Percentiles rank a stretch among this genome's conserved stretches.
Conservation (phyloP, 2,888 invertebrate species). For the Amaurobius ferox region DNA sequence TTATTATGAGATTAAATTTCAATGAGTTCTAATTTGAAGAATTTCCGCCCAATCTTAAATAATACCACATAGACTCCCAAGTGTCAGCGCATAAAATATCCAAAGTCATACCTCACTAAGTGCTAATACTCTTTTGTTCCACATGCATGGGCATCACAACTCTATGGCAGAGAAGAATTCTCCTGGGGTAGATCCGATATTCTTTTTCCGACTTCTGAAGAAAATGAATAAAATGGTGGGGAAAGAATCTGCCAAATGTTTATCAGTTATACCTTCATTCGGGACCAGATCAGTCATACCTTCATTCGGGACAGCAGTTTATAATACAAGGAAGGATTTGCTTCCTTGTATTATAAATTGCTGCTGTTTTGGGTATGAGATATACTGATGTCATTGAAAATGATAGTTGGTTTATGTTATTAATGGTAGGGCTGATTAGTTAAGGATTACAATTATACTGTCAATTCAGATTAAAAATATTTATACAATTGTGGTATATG, state of each 20-base stretch:
- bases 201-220: conserved; percentile 9
- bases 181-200: conserved; percentile 3
- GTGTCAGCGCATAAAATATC: not conserved
- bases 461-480: too few relatives aligned
- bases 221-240: not conserved
- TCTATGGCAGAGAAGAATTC: not conserved
- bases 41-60: not conserved
- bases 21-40: not conserved
- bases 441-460: too few relatives aligned
- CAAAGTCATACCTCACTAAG: conserved; percentile 9
- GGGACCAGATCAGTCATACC: too few relatives aligned
- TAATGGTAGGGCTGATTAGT: too few relatives aligned
- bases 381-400: too few relatives aligned
- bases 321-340: too few relatives aligned
- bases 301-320: too few relatives aligned
- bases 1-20: not conserved
- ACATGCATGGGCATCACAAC: conserved; percentile 9
- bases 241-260: not conserved
- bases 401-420: too few relatives aligned
- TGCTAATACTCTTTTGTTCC: conserved; percentile 10
- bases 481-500: too few relatives aligned
- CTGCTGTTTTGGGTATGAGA: too few relatives aligned
- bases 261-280: too few relatives aligned
- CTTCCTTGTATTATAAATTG: too few relatives aligned
- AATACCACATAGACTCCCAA: not conserved